These are phyloP conservation scores for Zaprionus lachaisei DNA, from an alignment of 1,140 invertebrate genomes.

Conservation along the genomic window DNA sequence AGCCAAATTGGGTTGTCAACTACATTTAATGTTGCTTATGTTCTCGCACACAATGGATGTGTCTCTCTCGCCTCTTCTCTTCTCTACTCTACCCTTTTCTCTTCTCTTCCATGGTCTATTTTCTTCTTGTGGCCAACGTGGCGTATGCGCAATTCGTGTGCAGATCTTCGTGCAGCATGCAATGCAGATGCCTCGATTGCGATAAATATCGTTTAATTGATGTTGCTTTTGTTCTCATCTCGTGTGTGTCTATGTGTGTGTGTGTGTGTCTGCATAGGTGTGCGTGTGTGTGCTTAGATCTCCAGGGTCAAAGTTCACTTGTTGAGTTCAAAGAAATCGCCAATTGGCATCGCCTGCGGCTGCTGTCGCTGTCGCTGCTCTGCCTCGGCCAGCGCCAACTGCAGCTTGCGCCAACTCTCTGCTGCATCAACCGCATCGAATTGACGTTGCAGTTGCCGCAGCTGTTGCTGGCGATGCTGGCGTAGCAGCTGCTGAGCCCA, in stretches of 20 bases:
- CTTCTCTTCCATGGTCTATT: background rate
- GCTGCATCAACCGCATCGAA: slow-evolving; percentile 50
- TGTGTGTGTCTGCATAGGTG: slow-evolving; percentile 19
- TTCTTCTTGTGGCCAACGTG: slow-evolving; percentile 11
- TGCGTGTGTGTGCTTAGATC: slow-evolving; percentile 13
- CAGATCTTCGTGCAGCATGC: slow-evolving; percentile 53
- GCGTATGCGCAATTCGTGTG: slow-evolving; percentile 42
- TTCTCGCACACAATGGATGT: background rate
- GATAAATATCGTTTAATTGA: slow-evolving; percentile 75
- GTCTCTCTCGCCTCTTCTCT: slow-evolving; percentile 3
- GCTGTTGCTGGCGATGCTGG: slow-evolving; percentile 56
- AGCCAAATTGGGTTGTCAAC: slow-evolving; percentile 18
- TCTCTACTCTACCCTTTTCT: background rate
- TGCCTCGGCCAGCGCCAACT: slow-evolving; percentile 57
- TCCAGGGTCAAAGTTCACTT: slow-evolving; percentile 56
- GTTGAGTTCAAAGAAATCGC: slow-evolving; percentile 60
- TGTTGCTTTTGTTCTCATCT: slow-evolving; percentile 18
- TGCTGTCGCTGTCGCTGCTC: slow-evolving; percentile 46
- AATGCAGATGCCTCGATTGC: slow-evolving; percentile 49
- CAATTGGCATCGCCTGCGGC: slow-evolving; percentile 39
- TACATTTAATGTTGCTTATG: slow-evolving; percentile 34
- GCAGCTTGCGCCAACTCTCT: slow-evolving; percentile 72
- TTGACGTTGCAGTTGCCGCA: slow-evolving; percentile 49
- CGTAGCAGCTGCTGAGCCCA: slow-evolving; percentile 66
- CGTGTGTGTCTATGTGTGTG: slow-evolving; percentile 4